Conservation (phyloP, 2,113 vertebrate species). For the Peucedramus taeniatus region DNA sequence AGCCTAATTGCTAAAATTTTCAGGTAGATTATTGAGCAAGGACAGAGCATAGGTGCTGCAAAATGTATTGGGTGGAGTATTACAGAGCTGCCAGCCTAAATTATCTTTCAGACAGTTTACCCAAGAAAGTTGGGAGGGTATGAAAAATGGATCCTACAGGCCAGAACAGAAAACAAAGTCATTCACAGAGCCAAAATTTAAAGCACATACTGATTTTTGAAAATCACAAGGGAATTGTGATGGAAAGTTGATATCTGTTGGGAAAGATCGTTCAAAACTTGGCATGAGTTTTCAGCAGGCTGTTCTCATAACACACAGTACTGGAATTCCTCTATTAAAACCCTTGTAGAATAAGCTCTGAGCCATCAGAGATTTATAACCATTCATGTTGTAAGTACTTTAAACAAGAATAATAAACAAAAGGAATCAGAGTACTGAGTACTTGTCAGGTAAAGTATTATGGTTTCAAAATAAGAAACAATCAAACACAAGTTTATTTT, state of each 20-base stretch:
- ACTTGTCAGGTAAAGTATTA: background rate
- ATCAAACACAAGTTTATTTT: background rate
- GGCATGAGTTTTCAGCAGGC: background rate
- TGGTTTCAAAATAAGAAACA: background rate
- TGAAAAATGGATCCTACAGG: background rate
- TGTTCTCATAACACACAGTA: background rate
- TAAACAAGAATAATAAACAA: background rate
- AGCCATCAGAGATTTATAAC: background rate
- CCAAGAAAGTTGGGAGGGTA: background rate
- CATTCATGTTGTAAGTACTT: background rate
- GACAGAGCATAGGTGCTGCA: background rate
- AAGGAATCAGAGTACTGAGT: background rate
- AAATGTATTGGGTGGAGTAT: background rate
- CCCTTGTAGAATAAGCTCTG: background rate
- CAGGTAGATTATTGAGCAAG: background rate
- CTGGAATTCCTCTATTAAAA: background rate
- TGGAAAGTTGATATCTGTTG: background rate
- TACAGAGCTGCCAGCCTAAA: background rate
- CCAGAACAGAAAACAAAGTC: background rate
- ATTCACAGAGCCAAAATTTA: background rate
- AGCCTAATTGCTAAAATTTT: background rate
- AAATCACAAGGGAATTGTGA: background rate
- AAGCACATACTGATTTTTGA: background rate
- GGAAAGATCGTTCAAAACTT: slow-evolving; percentile 17
- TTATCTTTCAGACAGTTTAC: background rate